Percentiles rank a stretch among this genome's conserved stretches.
Conservation (phyloP, 2,797 vertebrate genomes). For the Moxostoma hubbsi region DNA sequence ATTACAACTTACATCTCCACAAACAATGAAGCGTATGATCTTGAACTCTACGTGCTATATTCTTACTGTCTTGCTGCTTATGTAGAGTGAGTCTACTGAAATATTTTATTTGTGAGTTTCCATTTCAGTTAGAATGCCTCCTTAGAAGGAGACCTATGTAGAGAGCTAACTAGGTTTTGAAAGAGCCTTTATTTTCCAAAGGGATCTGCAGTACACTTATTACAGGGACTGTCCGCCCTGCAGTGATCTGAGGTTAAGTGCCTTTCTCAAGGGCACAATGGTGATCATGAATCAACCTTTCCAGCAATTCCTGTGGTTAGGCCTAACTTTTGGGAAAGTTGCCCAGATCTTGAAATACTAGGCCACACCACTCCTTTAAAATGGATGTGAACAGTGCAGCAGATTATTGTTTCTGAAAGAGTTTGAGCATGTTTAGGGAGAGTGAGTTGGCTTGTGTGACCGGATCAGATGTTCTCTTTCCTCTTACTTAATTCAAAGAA, state of each 20-base stretch:
- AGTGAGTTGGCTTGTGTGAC: slow-evolving; percentile 34
- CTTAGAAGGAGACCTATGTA: too few relatives aligned
- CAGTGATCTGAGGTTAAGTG: not conserved
- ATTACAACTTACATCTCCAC: too few relatives aligned
- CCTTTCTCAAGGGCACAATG: not conserved
- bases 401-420: slow-evolving; percentile 28
- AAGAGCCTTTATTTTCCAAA: too few relatives aligned
- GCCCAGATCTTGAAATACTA: slow-evolving; percentile 3
- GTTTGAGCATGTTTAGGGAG: slow-evolving; percentile 46
- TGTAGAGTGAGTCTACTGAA: not conserved
- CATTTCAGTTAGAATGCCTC: too few relatives aligned
- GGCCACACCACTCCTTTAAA: slow-evolving; percentile 16
- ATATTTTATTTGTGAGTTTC: not conserved
- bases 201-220: not conserved
- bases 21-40: too few relatives aligned
- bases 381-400: not conserved
- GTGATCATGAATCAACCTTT: not conserved
- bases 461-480: slow-evolving; percentile 29
- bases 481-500: slow-evolving; percentile 25
- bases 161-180: too few relatives aligned
- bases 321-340: slow-evolving; percentile 5
- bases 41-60: too few relatives aligned
- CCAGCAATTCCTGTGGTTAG: not conserved
- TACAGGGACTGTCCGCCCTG: not conserved
- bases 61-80: too few relatives aligned